phyloP scores from a whole-genome alignment of 64 coral and sea anemone genomes.

The Platygyra sinensis region DNA sequence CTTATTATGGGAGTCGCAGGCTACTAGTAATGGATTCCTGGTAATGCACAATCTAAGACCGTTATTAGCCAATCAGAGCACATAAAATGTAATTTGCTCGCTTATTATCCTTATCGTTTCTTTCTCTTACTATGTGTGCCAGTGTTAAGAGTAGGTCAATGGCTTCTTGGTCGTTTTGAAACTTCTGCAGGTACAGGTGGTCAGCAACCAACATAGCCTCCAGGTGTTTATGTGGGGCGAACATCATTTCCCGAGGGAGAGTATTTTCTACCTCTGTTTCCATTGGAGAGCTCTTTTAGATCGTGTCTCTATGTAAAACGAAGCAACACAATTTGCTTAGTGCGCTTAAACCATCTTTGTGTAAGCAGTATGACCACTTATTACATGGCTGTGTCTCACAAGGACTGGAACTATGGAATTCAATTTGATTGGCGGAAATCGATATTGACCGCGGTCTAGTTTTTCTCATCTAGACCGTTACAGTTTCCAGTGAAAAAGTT shows the following conservation, averaged over 20 bases:
- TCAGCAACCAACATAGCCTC: conserved; percentile 10
- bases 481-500: too few species aligned
- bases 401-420: too few species aligned
- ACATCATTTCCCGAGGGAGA: neutral
- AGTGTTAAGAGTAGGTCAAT: conserved; percentile 7
- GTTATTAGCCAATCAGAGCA: too few species aligned
- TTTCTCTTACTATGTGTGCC: conserved; percentile 20
- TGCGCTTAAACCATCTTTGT: neutral
- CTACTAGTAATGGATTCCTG: too few species aligned
- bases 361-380: too few species aligned
- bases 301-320: neutral
- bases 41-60: too few species aligned
- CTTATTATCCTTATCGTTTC: neutral
- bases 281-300: neutral
- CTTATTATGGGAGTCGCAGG: too few species aligned
- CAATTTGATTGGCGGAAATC: too few species aligned
- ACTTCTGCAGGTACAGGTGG: conserved; percentile 7
- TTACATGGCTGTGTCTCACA: too few species aligned
- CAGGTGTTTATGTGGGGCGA: neutral
- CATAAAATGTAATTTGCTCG: too few species aligned
- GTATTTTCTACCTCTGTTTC: neutral
- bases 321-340: neutral
- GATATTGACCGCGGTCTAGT: too few species aligned
- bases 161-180: conserved; percentile 17
- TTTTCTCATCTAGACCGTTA: too few species aligned